Conservation (phyloP, 2,113 vertebrate species). For the Pica pica region DNA sequence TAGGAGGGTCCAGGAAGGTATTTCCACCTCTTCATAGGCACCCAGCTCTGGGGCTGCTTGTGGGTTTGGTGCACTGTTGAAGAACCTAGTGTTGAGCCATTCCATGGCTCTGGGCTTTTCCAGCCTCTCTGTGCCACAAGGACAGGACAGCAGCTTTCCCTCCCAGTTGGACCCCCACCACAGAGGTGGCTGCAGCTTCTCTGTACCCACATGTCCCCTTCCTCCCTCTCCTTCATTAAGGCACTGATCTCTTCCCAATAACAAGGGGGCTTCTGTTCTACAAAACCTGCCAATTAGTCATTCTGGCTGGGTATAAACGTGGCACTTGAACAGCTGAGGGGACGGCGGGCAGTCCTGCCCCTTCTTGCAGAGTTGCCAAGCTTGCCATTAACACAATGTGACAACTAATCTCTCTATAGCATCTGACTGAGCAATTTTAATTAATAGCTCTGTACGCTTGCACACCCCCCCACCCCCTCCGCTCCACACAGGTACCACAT, state of each 20-base stretch:
- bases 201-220: not conserved
- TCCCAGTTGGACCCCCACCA: accelerated
- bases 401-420: conserved; percentile 80
- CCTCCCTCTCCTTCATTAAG: conserved; percentile 20
- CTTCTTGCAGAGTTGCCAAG: conserved; percentile 69
- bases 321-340: conserved; percentile 76
- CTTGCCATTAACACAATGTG: conserved; percentile 82
- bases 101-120: not conserved
- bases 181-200: not conserved
- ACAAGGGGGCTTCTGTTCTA: conserved; percentile 52
- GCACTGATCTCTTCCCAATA: not conserved
- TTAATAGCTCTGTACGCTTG: conserved; percentile 64
- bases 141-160: not conserved
- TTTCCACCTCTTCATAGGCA: not conserved
- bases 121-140: not conserved
- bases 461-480: not conserved
- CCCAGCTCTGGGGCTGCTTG: not conserved
- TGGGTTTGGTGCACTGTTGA: not conserved
- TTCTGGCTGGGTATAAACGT: conserved; percentile 64
- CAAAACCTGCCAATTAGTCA: conserved; percentile 63
- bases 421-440: conserved; percentile 80
- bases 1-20: accelerated
- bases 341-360: conserved; percentile 74
- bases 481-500: conserved; percentile 13
- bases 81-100: not conserved